Evolutionary conservation across 2,888 invertebrate species (phyloP).

Genomic region (Orthosia gracilis): DNA sequence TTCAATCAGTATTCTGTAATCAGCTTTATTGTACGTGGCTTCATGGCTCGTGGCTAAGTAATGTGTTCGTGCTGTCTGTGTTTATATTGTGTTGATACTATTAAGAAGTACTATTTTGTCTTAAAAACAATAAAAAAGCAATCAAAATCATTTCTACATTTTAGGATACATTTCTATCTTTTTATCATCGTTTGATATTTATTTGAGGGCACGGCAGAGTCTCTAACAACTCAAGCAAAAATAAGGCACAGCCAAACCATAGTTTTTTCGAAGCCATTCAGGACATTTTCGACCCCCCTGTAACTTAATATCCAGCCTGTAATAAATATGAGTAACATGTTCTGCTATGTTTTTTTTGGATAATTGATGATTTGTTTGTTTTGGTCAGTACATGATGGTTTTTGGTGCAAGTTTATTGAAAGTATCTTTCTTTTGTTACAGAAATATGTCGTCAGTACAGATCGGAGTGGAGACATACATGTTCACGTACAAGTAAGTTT

Average conservation of each 20-base stretch:
- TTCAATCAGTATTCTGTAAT: slow-evolving; percentile 57
- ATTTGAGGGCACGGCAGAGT: no score
- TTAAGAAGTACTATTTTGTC: slow-evolving; percentile 15
- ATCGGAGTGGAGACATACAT: slow-evolving; percentile 94
- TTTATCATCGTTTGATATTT: no score
- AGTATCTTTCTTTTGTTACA: slow-evolving; percentile 88
- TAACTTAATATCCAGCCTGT: neutral
- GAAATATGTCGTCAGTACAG: slow-evolving; percentile 95
- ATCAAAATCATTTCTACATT: neutral
- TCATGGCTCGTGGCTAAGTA: slow-evolving; percentile 49
- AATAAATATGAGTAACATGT: neutral
- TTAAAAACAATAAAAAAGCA: neutral
- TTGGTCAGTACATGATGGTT: neutral
- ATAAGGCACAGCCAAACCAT: no score
- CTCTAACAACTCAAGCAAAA: no score
- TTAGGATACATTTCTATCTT: no score
- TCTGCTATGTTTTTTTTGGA: neutral
- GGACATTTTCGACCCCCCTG: no score
- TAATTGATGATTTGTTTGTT: neutral
- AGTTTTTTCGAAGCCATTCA: no score
- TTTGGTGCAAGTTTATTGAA: slow-evolving; percentile 18
- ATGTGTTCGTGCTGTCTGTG: slow-evolving; percentile 36
- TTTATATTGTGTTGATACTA: slow-evolving; percentile 15
- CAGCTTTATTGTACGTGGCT: slow-evolving; percentile 61
- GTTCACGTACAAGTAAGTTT: slow-evolving; percentile 94